These are phyloP conservation scores for Cryptus armator DNA, from an alignment of 2,888 invertebrate species.

Conservation along the genomic window DNA sequence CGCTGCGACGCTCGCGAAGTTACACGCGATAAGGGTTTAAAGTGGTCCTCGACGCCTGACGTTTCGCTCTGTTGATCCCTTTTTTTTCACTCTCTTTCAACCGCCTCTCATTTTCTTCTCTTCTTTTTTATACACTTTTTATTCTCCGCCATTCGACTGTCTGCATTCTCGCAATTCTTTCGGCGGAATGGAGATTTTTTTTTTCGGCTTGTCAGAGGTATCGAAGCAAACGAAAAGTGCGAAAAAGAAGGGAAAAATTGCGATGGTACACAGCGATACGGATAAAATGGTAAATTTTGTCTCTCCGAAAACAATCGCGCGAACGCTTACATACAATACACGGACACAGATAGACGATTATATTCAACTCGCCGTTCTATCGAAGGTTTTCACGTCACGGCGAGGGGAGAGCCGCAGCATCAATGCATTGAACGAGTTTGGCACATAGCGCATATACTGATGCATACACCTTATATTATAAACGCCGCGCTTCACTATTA, in stretches of 20 bases:
- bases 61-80: slow-evolving; percentile 5
- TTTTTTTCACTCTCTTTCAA: slow-evolving; percentile 12
- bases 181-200: background rate
- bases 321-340: background rate
- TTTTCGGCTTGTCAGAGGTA: background rate
- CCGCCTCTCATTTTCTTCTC: background rate
- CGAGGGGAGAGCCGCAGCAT: slow-evolving; percentile 3
- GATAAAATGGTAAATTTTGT: slow-evolving; percentile 14
- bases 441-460: background rate
- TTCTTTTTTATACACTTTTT: background rate
- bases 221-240: background rate
- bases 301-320: background rate
- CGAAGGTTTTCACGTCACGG: background rate
- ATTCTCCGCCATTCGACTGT: background rate
- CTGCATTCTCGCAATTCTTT: background rate
- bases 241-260: background rate
- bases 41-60: slow-evolving; percentile 50
- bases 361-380: background rate
- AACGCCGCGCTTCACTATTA: background rate
- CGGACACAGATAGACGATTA: background rate
- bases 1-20: background rate
- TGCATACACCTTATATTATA: background rate
- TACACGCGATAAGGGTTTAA: slow-evolving; percentile 43
- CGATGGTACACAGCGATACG: background rate
- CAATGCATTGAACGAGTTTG: slow-evolving; percentile 24